Evolutionary conservation across 2,113 vertebrate genomes (phyloP), one percentile per base, ranked within the genome.

Genomic region (Hippolais icterina): DNA sequence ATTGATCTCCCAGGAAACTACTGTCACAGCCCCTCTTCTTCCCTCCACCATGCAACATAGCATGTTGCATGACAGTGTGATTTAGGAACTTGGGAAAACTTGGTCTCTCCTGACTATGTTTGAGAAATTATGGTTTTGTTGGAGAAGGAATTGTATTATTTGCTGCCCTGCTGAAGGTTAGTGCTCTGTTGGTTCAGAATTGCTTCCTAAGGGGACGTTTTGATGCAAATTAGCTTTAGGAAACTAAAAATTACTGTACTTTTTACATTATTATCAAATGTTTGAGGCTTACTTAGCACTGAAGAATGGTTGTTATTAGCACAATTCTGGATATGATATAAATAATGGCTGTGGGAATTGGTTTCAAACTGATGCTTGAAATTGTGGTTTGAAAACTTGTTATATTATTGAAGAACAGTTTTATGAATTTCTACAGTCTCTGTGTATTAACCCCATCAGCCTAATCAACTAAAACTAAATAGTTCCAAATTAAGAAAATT

Each of bases 1-100:
- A 1, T 12, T 22, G 15, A 4, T 15, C 5, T 16, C 5, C 8
- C 13, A 21, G 54, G 13, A 87, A 49, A 37, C 5, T 10, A 1
- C 8, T 31, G 28, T 22, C 60, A n/a, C 19, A 57, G 25, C 21
- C 16, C 11, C 12, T 66, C 31, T 39, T 54, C 60, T 64, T 53
- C 50, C 37, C 18, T 70, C 37, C 10, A 0, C 24, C n/a, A n/a
- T n/a, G n/a, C n/a, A n/a, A n/a, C 2, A 0, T 8, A 10, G 12
- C 7, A 3, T 16, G 6, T 12, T 52, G 21, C 9, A 16, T 9
- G 6, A 23, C 44, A 60, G 0, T 8, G 21, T 17, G 23, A n/a
- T 60, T 77, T 81, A 60, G 7, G 53, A 69, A 89, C 15, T 4
- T 15, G 20, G 20, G 39, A 72, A 77, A 20, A 19, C 25, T 77